Base-by-base conservation (phyloP, 2,888 invertebrate species). In the Heteropelma amictum region DNA sequence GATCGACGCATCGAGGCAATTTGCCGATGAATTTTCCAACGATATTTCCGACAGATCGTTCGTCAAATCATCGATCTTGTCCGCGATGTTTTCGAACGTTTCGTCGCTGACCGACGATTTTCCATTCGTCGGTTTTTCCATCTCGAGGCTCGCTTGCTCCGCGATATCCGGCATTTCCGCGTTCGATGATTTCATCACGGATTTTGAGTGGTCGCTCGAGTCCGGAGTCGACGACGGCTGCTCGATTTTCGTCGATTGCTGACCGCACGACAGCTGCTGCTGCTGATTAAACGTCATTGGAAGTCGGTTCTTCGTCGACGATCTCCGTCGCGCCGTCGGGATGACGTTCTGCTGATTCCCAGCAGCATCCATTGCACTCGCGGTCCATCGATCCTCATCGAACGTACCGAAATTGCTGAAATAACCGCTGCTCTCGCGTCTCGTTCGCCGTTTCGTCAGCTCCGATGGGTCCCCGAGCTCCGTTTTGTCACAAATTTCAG, bases 361-460 rank as follows among this genome's bases (percentile, higher is more conserved):
- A 1, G 30, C 33, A 1, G 30, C 38, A 10, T 75, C 71, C 38
- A 61, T 45, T 7, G 58, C 35, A 26, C 51, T 26, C 3, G 85
- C 80, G 14, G 77, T 81, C 38, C 85, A 80, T 19, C 85, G 75
- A 30, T 87, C 87, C 49, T 87, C 87, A 80, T 87, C 87, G 67
- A 87, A 85, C 1, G 87, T 87, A 2, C 84, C 83, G 21, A 86
- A 70, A 17, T 81, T 86, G 64, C 86, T 87, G 17, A 81, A 85
- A 77, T 87, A 86, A 1, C 87, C 87, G 64, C 87, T 86, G 64
- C 87, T 87, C 72, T 86, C 86, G 21, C 87, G 82, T 38, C 87
- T 77, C 0, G 86, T 80, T 42, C 80, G 26, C 8, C 60, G 65
- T 10, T 53, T 38, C 0, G 47, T 21, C n/a, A n/a, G n/a, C n/a